Evolutionary conservation across 2,797 vertebrate genomes (phyloP), one percentile per base, ranked within the genome.

Genomic region (Mormyrops boulengeri): DNA sequence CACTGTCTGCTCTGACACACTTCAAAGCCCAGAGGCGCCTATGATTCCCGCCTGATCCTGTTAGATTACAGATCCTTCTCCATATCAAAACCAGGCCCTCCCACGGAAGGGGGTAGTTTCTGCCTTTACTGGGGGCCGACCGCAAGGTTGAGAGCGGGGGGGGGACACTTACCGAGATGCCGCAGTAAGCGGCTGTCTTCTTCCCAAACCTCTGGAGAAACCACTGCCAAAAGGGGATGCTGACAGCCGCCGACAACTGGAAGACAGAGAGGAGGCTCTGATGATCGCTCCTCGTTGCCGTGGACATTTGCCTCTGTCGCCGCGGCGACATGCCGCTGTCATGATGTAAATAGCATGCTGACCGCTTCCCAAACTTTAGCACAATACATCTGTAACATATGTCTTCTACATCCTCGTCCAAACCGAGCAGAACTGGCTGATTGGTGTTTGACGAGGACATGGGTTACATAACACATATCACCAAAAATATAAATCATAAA

Each of bases 151-250:
- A 41, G 57, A 88, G 44, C 47, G 0, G 50, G 7, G 30, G 30
- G 77, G 41, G 19, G 22, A 11, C 14, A 93, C 97, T 97, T 95
- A 99, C 99, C 6, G 95, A 97, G 94, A 99, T 98, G 87, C 99
- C 98, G 14, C 96, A 97, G 87, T 96, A 97, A 1, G 98, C 97
- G 0, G 98, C 97, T 0, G 94, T 96, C 94, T 96, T 99, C 96
- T 99, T 99, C 50, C 99, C 99, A 92, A 98, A 98, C 92, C 94
- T 95, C 93, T 97, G 95, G 88, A 99, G 96, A 89, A 98, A 97
- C 97, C 97, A 97, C 90, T 99, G 98, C 99, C 99, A 99, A 88
- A 99, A 92, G 0, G 99, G 99, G 90, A 99, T 96, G 88, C 98
- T 98, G 91, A 98, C 94, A 1, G 95, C 96, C 0, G 98, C 98